Evolutionary conservation across 2,797 vertebrate genomes (phyloP), one percentile per base, ranked within the genome.

Genomic region (Diceros bicornis): DNA sequence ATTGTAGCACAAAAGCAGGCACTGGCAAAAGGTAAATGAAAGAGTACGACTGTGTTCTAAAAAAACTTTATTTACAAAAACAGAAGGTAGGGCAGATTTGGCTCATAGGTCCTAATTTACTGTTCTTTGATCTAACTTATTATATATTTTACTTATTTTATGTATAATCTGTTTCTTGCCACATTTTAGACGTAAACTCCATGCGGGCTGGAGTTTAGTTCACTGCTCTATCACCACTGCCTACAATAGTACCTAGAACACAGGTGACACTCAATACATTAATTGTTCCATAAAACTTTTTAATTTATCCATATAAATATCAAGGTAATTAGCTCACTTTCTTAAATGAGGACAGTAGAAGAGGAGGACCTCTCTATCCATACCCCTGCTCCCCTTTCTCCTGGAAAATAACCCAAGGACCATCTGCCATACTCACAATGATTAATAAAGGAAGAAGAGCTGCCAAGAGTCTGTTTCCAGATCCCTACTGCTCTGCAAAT

Each of bases 391-490:
- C 44, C 55, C 64, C n/a, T 37, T 96, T 94, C 41, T 74, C 50
- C 66, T 95, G 79, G 93, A 94, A 95, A 95, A 91, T 57, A 97
- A 96, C 71, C 23, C 29, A 52, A 91, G 86, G 91, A 91, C 93
- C 96, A 97, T 96, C 91, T 97, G 96, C 79, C 93, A 93, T 13
- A 29, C 55, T 89, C 92, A 96, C 55, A 77, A 29, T 96, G 93
- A 97, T 95, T 97, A 95, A 96, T 96, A 87, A 93, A 93, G 41
- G 91, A 86, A 47, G 27, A 66, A 37, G 37, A 52, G 11, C 21
- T 96, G 94, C 91, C 93, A 95, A 68, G 1, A 62, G 59, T 34
- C 78, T 91, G 41, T 71, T 94, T 97, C 89, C 93, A 96, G 96
- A 91, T 75, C 13, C 91, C 95, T 32, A 88, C 89, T 81, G 82